Evolutionary conservation across 2,888 invertebrate species (phyloP), one percentile per base, ranked within the genome.

Genomic region (Automeris io): DNA sequence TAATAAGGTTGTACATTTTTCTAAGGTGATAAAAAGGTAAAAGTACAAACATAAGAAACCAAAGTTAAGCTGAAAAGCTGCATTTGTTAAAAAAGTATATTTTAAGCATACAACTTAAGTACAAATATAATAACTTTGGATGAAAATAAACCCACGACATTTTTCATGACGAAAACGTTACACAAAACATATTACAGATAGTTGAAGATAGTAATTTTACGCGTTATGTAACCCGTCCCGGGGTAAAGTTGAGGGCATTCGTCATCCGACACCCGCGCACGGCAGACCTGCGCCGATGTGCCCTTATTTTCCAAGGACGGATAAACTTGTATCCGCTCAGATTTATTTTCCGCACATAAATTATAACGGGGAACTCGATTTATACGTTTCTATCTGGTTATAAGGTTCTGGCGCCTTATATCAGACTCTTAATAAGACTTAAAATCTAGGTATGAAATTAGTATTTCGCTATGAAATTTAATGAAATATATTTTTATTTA

Each of bases 181-280:
- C 55, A 55, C 45, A 49, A 63, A 70, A 78, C 61, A 62, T 72
- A 71, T 67, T 70, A 71, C 61, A 64, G 65, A 70, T 73, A 75
- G 70, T 74, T 72, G 70, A 70, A 71, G 73, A 69, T 70, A 67
- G 76, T 80, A 76, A 83, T 82, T 82, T 83, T 76, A 73, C 81
- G 81, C 81, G 69, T 80, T 80, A 82, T 80, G 68, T 81, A 75
- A 71, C 77, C 77, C 69, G 79, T 81, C 79, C 63, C 61, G 57
- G 43, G 64, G 61, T 62, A 63, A 63, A 70, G 54, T 70, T 61
- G 63, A 56, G 66, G 66, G 53, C 75, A 82, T 83, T 78, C 76
- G 73, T 83, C 83, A 80, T 74, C 67, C 64, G 54, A 62, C 66
- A 68, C 70, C 65, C 68, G 61, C 48, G 57, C 50, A 54, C 49